A percentile compares a stretch with the other conserved stretches of the same genome.
phyloP scores from a whole-genome alignment of 1,140 invertebrate genomes.

The Platyura marginata region DNA sequence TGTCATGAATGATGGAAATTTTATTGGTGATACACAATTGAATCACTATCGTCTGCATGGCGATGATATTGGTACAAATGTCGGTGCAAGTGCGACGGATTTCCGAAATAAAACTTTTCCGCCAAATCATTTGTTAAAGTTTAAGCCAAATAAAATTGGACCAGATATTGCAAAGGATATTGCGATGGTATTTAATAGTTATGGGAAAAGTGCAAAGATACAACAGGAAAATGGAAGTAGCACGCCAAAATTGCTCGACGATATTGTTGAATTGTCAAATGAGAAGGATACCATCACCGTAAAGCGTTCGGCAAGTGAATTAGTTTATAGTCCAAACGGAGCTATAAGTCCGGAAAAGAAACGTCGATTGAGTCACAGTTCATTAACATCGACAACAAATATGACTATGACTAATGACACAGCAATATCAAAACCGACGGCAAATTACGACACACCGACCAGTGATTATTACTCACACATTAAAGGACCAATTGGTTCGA shows the following conservation, averaged over 20 bases:
- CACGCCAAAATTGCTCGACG: not conserved
- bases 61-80: not conserved
- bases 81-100: not conserved
- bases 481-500: slow-evolving; percentile 31
- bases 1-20: not conserved
- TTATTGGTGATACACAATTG: slow-evolving; percentile 10
- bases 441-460: not conserved
- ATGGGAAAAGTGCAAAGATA: not conserved
- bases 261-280: slow-evolving; percentile 1
- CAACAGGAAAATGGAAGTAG: not conserved
- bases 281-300: slow-evolving; percentile 2
- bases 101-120: not conserved
- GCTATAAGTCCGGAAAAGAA: slow-evolving; percentile 30
- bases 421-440: not conserved
- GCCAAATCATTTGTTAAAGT: not conserved
- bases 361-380: slow-evolving; percentile 27
- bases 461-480: not conserved
- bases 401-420: not conserved
- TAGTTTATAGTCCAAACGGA: slow-evolving; percentile 16
- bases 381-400: not conserved
- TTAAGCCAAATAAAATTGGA: not conserved
- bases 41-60: slow-evolving; percentile 9
- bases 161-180: not conserved
- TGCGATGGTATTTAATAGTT: not conserved
- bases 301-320: slow-evolving; percentile 4